These are phyloP conservation scores for Semibalanus balanoides DNA, from an alignment of 1,140 invertebrate species.

Conservation along the genomic window DNA sequence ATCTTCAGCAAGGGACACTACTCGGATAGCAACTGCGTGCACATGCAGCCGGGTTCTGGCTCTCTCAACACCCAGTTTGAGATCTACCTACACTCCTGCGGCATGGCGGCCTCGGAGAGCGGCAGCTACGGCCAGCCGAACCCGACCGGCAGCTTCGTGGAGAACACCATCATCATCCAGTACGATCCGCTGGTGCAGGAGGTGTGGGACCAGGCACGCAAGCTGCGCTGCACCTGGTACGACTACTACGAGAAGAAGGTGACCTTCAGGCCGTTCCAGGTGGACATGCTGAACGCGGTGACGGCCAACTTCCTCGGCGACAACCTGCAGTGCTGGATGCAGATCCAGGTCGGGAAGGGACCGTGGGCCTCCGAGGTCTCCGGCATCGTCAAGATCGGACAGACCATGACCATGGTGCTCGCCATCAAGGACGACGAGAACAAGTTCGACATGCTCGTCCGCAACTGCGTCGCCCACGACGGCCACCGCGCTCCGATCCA, in stretches of 20 bases:
- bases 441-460: slow-evolving; percentile 86
- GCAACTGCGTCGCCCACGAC: slow-evolving; percentile 87
- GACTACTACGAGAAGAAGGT: slow-evolving; percentile 90
- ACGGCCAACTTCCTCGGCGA: slow-evolving; percentile 88
- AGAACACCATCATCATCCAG: slow-evolving; percentile 89
- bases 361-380: slow-evolving; percentile 89
- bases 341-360: slow-evolving; percentile 78
- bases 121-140: slow-evolving; percentile 51
- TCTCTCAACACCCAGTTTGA: slow-evolving; percentile 60
- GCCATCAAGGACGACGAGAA: slow-evolving; percentile 91
- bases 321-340: slow-evolving; percentile 92
- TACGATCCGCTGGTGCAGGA: slow-evolving; percentile 90
- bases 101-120: slow-evolving; percentile 20
- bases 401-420: slow-evolving; percentile 90
- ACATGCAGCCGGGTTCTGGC: slow-evolving; percentile 73
- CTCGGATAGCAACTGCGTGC: slow-evolving; percentile 51
- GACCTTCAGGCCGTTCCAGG: slow-evolving; percentile 75
- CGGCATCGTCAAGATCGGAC: slow-evolving; percentile 86
- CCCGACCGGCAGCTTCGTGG: slow-evolving; percentile 77
- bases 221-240: slow-evolving; percentile 82
- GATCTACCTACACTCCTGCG: slow-evolving; percentile 23
- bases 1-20: slow-evolving; percentile 65
- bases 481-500: slow-evolving; percentile 76
- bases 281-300: slow-evolving; percentile 84
- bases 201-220: slow-evolving; percentile 50